Conservation (phyloP, 1,140 invertebrate species). For the Ericerus pela region DNA sequence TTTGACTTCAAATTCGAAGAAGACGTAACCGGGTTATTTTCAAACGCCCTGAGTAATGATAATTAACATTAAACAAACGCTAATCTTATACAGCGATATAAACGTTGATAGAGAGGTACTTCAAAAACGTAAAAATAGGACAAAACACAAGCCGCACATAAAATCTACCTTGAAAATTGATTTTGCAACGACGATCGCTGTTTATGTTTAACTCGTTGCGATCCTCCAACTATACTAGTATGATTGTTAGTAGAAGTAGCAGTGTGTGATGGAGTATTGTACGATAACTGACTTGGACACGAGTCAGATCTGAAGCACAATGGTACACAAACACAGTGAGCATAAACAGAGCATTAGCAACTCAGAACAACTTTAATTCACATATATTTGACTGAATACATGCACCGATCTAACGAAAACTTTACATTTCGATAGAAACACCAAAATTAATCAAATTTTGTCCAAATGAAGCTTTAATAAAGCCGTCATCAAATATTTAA, state of each 20-base stretch:
- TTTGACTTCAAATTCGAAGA: neutral
- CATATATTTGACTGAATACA: too few species aligned
- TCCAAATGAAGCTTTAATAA: too few species aligned
- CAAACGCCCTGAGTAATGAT: neutral
- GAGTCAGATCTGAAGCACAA: conserved; percentile 58
- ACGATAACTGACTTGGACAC: conserved; percentile 65
- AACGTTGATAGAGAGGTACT: neutral
- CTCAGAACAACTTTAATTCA: conserved; percentile 1
- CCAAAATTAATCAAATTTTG: too few species aligned
- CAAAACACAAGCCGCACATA: neutral
- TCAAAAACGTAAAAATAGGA: too few species aligned
- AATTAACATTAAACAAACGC: neutral
- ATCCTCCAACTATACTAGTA: conserved; percentile 19
- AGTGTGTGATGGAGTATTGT: conserved; percentile 18
- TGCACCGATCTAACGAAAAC: too few species aligned
- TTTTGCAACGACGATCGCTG: conserved; percentile 29
- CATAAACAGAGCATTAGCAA: neutral
- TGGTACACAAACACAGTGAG: conserved; percentile 21
- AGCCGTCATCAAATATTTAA: too few species aligned
- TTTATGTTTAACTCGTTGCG: conserved; percentile 39
- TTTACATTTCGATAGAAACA: too few species aligned
- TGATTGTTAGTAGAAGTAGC: conserved; percentile 26
- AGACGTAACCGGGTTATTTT: neutral
- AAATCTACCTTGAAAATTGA: conserved; percentile 13
- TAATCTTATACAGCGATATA: neutral